Base-by-base conservation (phyloP, 1,140 invertebrate species). In the Anastrepha obliqua region DNA sequence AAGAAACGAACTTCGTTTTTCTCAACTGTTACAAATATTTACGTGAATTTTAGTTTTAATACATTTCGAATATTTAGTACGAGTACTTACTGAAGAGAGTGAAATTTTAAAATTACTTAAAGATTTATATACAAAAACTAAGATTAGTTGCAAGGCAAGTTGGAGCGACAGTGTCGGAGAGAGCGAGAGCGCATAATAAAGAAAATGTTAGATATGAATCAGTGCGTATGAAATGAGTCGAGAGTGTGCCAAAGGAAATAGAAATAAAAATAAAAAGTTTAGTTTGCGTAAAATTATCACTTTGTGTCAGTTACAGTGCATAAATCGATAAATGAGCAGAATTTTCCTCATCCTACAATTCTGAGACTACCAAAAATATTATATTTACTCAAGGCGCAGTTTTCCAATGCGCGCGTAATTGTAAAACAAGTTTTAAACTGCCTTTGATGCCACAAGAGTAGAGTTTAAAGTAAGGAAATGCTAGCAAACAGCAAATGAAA, bases 1-100 rank as follows among this genome's bases (percentile, higher is more conserved):
- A 81, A 81, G 74, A 81, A 81, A 81, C 74, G 42, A 55, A 81
- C 74, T 58, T 47, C 65, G 5, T 78, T n/a, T 51, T n/a, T n/a
- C 47, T 29, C 74, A 55, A 51, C 47, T 81, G 29, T 51, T 81
- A 17, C 11, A 81, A 47, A 74, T 47, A n/a, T 29, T 81, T 81
- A 81, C 47, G n/a, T 62, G 60, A 62, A 17, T 15, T 44, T 6
- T n/a, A 74, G 39, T 47, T 42, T 74, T 74, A 39, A 67, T 67
- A 74, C 51, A 8, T 55, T 55, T 55, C 51, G 51, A 55, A 2
- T 8, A 55, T 55, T 11, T 55, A 55, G 2, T 29, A 1, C 29
- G 29, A 29, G 1, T 55, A 55, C 6, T 55, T 55, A 8, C 51
- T 55, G 51, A 55, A 9, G 51, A 55, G 51, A 8, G 51, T 11